Percentiles rank a stretch among this genome's conserved stretches.
These are phyloP conservation scores for Cyprinodon variegatus DNA, from an alignment of 2,113 vertebrate species.

Conservation along the genomic window DNA sequence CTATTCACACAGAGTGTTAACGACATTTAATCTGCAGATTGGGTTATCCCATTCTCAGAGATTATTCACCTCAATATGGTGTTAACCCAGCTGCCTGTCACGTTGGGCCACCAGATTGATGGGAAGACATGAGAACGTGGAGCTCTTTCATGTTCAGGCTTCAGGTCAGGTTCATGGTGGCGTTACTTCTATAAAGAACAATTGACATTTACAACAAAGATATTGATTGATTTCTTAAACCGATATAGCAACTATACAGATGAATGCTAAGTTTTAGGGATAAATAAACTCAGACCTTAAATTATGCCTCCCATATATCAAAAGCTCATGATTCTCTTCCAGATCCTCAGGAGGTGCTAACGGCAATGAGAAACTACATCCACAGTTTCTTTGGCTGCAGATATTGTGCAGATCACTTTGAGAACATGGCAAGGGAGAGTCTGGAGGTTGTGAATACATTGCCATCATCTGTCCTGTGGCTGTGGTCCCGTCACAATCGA, in stretches of 20 bases:
- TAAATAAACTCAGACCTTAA: neutral
- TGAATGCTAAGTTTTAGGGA: neutral
- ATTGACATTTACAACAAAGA: neutral
- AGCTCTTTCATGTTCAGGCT: conserved; percentile 29
- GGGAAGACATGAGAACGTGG: conserved; percentile 56
- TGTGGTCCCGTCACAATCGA: conserved; percentile 90
- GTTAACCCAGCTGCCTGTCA: conserved; percentile 72
- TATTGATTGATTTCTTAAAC: neutral
- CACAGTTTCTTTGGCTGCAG: conserved; percentile 89
- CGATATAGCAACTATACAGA: neutral
- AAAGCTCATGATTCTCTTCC: conserved; percentile 15
- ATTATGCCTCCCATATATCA: neutral
- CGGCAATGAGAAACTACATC: conserved; percentile 84
- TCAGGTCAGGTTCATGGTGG: neutral
- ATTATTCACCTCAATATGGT: conserved; percentile 72
- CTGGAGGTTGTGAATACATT: conserved; percentile 69
- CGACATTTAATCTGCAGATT: conserved; percentile 72
- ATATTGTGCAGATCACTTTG: conserved; percentile 86
- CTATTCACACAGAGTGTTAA: conserved; percentile 77
- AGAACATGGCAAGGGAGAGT: conserved; percentile 85
- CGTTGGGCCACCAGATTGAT: conserved; percentile 64
- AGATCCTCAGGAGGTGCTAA: conserved; percentile 85
- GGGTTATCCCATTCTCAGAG: conserved; percentile 64
- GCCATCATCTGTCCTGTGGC: conserved; percentile 81
- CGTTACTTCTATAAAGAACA: conserved; percentile 2